A percentile compares a stretch with the other conserved stretches of the same genome.
Evolutionary conservation across 23 tunicate species (phyloP).

Genomic region (Clavelina lepadiformis): DNA sequence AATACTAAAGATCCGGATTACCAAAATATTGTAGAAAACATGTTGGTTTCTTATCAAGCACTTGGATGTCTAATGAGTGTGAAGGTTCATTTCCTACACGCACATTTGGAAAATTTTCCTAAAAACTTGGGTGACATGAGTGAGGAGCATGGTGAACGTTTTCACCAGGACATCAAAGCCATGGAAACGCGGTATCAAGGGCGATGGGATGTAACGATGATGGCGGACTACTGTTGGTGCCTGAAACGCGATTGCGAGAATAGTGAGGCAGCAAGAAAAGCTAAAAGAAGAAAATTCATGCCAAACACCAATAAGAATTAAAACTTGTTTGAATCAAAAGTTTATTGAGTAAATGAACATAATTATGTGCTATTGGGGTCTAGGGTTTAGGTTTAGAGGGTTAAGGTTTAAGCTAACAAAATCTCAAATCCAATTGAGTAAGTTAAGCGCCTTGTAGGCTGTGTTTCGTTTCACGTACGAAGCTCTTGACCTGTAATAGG

Average conservation of each 20-base stretch:
- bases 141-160: slow-evolving; percentile 23
- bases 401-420: slow-evolving; percentile 4
- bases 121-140: slow-evolving; percentile 30
- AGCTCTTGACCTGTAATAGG: slow-evolving; percentile 5
- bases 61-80: slow-evolving; percentile 37
- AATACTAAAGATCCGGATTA: slow-evolving; percentile 21
- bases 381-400: not conserved
- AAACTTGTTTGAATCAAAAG: slow-evolving; percentile 3
- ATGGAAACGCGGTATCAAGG: slow-evolving; percentile 40
- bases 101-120: slow-evolving; percentile 33
- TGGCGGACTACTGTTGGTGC: slow-evolving; percentile 44
- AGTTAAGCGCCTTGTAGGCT: slow-evolving; percentile 6
- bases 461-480: slow-evolving; percentile 1
- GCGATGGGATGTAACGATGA: slow-evolving; percentile 32
- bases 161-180: slow-evolving; percentile 39
- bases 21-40: slow-evolving; percentile 28
- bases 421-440: slow-evolving; percentile 4
- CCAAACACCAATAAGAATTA: slow-evolving; percentile 3
- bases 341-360: slow-evolving; percentile 14
- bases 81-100: slow-evolving; percentile 24
- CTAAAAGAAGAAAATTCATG: slow-evolving; percentile 30
- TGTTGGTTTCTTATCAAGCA: slow-evolving; percentile 20
- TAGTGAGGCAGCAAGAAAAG: slow-evolving; percentile 27
- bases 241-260: slow-evolving; percentile 30
- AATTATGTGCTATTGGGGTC: slow-evolving; percentile 12